Evolutionary conservation across 2,888 invertebrate genomes (phyloP).

Genomic region (Diploptera punctata): DNA sequence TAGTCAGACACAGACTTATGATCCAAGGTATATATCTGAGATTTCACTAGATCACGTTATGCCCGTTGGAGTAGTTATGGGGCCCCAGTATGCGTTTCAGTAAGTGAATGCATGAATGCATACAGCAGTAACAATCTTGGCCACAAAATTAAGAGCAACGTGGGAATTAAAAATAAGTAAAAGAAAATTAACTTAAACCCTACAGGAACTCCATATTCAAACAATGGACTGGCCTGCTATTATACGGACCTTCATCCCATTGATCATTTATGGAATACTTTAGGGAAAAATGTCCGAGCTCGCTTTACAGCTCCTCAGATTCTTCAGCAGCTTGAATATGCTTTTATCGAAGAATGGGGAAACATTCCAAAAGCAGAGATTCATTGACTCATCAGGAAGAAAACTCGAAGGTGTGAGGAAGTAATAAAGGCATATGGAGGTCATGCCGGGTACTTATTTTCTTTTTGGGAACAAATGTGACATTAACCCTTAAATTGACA

Average conservation of each 20-base stretch:
- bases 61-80: background rate
- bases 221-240: too few species aligned
- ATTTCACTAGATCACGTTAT: background rate
- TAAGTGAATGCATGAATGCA: background rate
- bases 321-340: background rate
- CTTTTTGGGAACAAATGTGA: too few species aligned
- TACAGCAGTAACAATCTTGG: background rate
- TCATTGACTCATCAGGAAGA: too few species aligned
- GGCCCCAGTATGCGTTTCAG: background rate
- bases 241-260: background rate
- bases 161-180: too few species aligned
- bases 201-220: background rate
- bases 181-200: too few species aligned
- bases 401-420: too few species aligned
- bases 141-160: too few species aligned
- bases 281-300: background rate
- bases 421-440: too few species aligned
- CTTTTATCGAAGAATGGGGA: background rate
- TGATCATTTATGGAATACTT: background rate
- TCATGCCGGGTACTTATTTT: too few species aligned
- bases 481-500: too few species aligned
- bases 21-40: background rate
- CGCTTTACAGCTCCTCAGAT: background rate
- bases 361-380: too few species aligned
- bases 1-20: background rate